A percentile compares a stretch with the other conserved stretches of the same genome.
These are phyloP conservation scores for Hypocryptadius cinnamomeus DNA, from an alignment of 2,113 vertebrate species.

Conservation along the genomic window DNA sequence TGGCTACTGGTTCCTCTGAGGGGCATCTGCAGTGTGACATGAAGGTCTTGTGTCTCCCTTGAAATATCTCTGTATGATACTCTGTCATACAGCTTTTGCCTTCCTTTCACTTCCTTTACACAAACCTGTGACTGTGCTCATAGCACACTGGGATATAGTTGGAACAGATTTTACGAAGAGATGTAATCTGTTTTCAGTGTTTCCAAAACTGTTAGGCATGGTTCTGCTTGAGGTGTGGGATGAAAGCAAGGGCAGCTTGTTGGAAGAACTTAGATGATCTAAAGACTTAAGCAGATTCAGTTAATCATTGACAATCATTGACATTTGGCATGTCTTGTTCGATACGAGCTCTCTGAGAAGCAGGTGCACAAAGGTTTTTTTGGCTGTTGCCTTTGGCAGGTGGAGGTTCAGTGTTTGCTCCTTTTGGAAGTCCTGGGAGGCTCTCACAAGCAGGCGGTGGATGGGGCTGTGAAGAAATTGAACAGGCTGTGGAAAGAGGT, in stretches of 20 bases:
- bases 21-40: background rate
- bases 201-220: background rate
- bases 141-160: background rate
- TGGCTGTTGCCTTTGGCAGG: conserved; percentile 64
- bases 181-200: background rate
- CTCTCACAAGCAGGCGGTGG: conserved; percentile 79
- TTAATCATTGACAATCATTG: background rate
- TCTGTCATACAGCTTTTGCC: background rate
- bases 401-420: conserved; percentile 91
- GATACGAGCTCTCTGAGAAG: background rate
- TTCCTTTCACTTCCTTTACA: background rate
- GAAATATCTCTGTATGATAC: background rate
- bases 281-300: background rate
- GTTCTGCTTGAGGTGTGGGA: background rate
- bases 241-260: background rate
- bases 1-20: background rate
- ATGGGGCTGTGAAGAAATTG: conserved; percentile 82
- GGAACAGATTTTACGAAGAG: background rate
- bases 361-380: background rate
- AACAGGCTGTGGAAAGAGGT: conserved; percentile 88
- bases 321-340: background rate
- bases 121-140: background rate
- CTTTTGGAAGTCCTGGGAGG: conserved; percentile 88
- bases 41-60: background rate
- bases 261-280: background rate